Evolutionary conservation across 2,797 vertebrate species (phyloP), one percentile per base, ranked within the genome.

Genomic region (Chrysocyon brachyurus): DNA sequence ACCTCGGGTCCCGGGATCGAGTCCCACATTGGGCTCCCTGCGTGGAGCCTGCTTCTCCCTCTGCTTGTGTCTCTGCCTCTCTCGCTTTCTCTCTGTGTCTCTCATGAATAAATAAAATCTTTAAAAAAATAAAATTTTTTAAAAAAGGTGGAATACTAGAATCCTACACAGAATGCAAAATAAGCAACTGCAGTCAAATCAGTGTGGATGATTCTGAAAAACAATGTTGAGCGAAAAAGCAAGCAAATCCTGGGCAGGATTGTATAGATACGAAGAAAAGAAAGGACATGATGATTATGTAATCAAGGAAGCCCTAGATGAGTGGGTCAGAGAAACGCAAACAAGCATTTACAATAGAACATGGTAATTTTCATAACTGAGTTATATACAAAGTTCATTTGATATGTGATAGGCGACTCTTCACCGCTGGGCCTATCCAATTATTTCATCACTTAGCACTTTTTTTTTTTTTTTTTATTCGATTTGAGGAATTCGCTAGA

Each of bases 121-220:
- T 46, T 46, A 46, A 46, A 46, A 46, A 46, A 46, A 46, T 46
- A 46, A 7, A 46, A 0, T 8, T 46, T 40, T 40, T 46, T 46
- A 0, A 46, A 84, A 66, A 73, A 78, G 85, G 78, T 52, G 24
- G 17, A 68, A 68, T 68, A 68, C n/a, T 75, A 75, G 73, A 82
- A 63, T 56, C 40, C 6, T 21, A 46, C 11, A 72, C 7, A 95
- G 54, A 90, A 72, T 66, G 15, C 46, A 73, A 92, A 94, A 87
- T 85, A 84, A 77, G 21, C 15, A 85, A 61, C 1, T 21, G 19
- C 36, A 83, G 59, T 26, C 90, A 82, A 64, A 93, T 75, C 63
- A 94, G 28, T 79, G 90, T 49, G 75, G 11, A 31, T 72, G 40
- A 66, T 52, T 96, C 56, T 89, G 66, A 77, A 84, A 90, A 97